Evolutionary conservation across 2,888 invertebrate species (phyloP).

Genomic region (Drosophila rubida): DNA sequence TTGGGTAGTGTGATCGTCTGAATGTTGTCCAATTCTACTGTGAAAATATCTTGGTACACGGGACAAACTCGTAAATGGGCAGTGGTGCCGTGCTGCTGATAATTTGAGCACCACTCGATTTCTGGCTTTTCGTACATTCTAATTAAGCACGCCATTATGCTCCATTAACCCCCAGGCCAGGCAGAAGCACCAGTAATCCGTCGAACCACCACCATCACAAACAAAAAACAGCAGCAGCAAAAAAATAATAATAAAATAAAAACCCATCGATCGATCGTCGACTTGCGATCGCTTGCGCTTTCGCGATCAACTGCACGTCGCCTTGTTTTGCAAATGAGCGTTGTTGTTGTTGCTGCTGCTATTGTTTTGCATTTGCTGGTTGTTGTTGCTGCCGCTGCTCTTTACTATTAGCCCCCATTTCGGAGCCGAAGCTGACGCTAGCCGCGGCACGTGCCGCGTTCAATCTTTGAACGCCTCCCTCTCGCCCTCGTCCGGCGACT

Average conservation of each 20-base stretch:
- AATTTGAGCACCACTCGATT: constrained; percentile 43
- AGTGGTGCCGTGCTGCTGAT: constrained; percentile 52
- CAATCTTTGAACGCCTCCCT: constrained; percentile 55
- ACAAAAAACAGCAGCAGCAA: constrained; percentile 1
- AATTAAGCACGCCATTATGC: constrained; percentile 73
- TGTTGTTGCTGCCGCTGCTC: constrained; percentile 30
- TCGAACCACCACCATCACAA: neutral
- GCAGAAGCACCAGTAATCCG: constrained; percentile 21
- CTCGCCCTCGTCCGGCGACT: constrained; percentile 5
- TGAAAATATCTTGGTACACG: constrained; percentile 15
- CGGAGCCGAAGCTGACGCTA: constrained; percentile 49
- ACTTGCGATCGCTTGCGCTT: constrained; percentile 43
- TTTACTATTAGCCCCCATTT: constrained; percentile 64
- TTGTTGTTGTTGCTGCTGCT: constrained; percentile 22
- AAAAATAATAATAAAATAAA: constrained; percentile 11
- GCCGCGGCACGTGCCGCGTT: constrained; percentile 76
- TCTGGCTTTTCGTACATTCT: constrained; percentile 47
- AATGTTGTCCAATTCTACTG: constrained; percentile 6
- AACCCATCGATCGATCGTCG: constrained; percentile 45
- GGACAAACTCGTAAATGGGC: constrained; percentile 8
- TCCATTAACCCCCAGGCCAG: constrained; percentile 69
- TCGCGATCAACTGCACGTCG: constrained; percentile 79
- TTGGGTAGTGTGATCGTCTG: constrained; percentile 11
- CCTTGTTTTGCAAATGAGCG: constrained; percentile 51
- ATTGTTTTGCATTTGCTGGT: constrained; percentile 22